These are phyloP conservation scores for Carassius carassius DNA, from an alignment of 2,113 vertebrate genomes.

Conservation along the genomic window DNA sequence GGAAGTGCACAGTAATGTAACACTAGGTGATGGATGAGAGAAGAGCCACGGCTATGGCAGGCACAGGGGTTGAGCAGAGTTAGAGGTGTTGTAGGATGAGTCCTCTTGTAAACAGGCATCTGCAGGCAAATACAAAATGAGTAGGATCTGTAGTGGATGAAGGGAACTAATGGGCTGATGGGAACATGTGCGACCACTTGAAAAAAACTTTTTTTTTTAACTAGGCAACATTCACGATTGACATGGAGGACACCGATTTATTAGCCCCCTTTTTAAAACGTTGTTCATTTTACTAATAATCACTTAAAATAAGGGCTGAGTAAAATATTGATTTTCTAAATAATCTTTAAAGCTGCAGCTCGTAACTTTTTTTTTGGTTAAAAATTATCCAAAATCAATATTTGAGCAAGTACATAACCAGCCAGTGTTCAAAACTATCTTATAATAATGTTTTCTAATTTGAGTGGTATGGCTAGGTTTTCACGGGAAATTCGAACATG, in stretches of 20 bases:
- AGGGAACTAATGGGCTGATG: neutral
- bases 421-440: no score
- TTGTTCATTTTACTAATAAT: neutral
- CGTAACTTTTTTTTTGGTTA: no score
- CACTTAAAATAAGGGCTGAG: neutral
- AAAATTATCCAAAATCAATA: no score
- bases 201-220: neutral
- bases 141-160: no score
- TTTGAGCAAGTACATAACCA: no score
- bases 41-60: constrained; percentile 30
- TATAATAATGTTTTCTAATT: no score
- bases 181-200: neutral
- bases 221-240: neutral
- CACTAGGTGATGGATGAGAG: constrained; percentile 62
- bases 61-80: constrained; percentile 8
- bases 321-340: neutral
- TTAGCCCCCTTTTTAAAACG: neutral
- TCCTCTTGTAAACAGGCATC: constrained; percentile 11
- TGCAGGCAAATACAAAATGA: neutral
- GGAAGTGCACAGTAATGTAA: constrained; percentile 59
- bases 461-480: no score
- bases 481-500: no score
- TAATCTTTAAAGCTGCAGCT: neutral
- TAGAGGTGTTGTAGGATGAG: constrained; percentile 35
- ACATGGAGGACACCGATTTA: neutral